Evolutionary conservation across 1,140 invertebrate genomes (phyloP).

Genomic region (Lordiphosa clarofinis): DNA sequence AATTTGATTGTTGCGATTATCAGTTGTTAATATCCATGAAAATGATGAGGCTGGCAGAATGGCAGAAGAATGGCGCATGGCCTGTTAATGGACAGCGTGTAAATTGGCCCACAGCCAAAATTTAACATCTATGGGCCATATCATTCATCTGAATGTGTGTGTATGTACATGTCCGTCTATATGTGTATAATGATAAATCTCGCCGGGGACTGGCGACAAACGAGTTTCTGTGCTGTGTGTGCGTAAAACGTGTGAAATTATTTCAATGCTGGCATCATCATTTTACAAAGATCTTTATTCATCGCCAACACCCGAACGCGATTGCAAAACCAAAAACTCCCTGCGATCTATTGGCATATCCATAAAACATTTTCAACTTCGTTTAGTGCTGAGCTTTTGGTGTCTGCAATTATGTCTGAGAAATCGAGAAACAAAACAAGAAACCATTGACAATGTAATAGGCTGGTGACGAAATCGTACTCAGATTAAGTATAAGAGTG

Average conservation of each 20-base stretch:
- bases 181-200: conserved; percentile 12
- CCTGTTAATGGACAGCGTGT: conserved; percentile 70
- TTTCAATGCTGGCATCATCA: conserved; percentile 68
- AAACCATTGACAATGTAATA: too few relatives aligned
- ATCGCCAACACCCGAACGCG: conserved; percentile 18
- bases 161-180: conserved; percentile 10
- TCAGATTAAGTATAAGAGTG: too few relatives aligned
- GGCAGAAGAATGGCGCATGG: conserved; percentile 33
- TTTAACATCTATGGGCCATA: conserved; percentile 10
- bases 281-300: conserved; percentile 78
- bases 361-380: conserved; percentile 57
- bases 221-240: conserved; percentile 48
- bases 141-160: conserved; percentile 14
- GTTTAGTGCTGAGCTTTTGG: conserved; percentile 27
- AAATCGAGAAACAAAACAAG: background rate
- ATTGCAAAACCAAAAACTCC: conserved; percentile 6
- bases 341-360: conserved; percentile 26
- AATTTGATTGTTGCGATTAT: conserved; percentile 67
- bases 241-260: conserved; percentile 70
- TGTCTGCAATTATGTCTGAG: conserved; percentile 11
- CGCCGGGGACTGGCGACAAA: conserved; percentile 30
- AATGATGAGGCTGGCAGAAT: conserved; percentile 58
- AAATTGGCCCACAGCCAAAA: conserved; percentile 59
- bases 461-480: too few relatives aligned
- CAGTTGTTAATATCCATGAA: conserved; percentile 75